A percentile compares a stretch with the other conserved stretches of the same genome.
Conservation (phyloP, 2,888 invertebrate genomes). For the Onthophagus sagittarius region DNA sequence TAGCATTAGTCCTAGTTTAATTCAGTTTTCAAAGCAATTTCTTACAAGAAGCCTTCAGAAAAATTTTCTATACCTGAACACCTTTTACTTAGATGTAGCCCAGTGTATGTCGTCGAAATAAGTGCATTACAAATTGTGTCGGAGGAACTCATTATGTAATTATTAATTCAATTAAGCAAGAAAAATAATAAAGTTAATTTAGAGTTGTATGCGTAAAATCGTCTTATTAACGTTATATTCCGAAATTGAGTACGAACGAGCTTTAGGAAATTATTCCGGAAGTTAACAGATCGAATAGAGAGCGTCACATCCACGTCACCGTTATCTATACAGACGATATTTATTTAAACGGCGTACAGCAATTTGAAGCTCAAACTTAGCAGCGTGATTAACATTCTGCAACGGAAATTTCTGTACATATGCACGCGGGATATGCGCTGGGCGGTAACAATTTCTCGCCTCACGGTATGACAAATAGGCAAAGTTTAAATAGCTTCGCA, state of each 20-base stretch:
- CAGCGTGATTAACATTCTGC: slow-evolving; percentile 22
- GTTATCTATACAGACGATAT: slow-evolving; percentile 8
- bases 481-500: slow-evolving; percentile 24
- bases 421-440: slow-evolving; percentile 6
- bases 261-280: background rate
- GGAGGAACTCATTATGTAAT: too few species aligned
- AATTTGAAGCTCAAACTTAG: slow-evolving; percentile 17
- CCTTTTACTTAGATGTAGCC: too few species aligned
- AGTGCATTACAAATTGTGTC: too few species aligned
- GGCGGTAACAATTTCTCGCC: slow-evolving; percentile 20
- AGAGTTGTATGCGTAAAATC: too few species aligned
- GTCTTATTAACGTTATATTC: too few species aligned
- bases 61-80: too few species aligned
- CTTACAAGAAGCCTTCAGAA: too few species aligned
- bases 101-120: too few species aligned
- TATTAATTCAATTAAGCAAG: too few species aligned
- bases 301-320: background rate
- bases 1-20: too few species aligned
- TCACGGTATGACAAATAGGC: slow-evolving; percentile 23
- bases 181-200: too few species aligned
- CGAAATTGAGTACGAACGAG: background rate
- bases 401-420: slow-evolving; percentile 13
- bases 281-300: background rate
- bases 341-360: slow-evolving; percentile 9
- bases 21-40: too few species aligned